Evolutionary conservation across 2,888 invertebrate genomes (phyloP), one percentile per base, ranked within the genome.

Genomic region (Blastobasis lacticolella): DNA sequence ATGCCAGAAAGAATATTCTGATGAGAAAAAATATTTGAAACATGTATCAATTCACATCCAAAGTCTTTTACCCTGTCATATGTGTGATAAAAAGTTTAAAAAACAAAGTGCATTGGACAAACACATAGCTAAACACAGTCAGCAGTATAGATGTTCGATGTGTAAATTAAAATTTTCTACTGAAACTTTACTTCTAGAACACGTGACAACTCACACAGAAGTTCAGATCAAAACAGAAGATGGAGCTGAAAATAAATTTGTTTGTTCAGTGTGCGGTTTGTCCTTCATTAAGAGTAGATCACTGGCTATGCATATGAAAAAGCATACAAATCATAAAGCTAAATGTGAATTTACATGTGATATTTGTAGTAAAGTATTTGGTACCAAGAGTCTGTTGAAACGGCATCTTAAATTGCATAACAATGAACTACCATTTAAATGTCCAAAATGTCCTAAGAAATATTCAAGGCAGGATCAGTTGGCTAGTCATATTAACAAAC

Each of bases 401-500:
- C 69, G 89, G n/a, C 90, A 91, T 58, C 61, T 86, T 49, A 89
- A 88, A 59, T 75, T 89, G 37, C 92, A 92, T 62, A 79, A 76
- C 4, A 71, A 82, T n/a, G 78, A 85, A 3, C 89, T 87, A 53
- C 85, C 87, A 0, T 87, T 82, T 55, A 77, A 80, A 48, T 93
- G 93, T 69, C 74, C 75, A 5, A 73, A 88, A 46, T 92, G 92
- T 61, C 74, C 86, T 1, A 91, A 91, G 62, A 81, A 80, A 1
- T 92, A 90, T 62, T 82, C 90, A 0, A 75, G 91, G 47, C 83
- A 86, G 1, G 90, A 91, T 48, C 91, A 91, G 59, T 69, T 91
- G 0, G 78, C 78, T 7, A 81, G 88, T 53, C 92, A 92, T 66
- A 78, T 91, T 73, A 90, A 89, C 58, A 80, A 81, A n/a, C 91